A percentile compares a stretch with the other conserved stretches of the same genome.
phyloP scores from a whole-genome alignment of 2,888 invertebrate species.

The Drosophila histrio region DNA sequence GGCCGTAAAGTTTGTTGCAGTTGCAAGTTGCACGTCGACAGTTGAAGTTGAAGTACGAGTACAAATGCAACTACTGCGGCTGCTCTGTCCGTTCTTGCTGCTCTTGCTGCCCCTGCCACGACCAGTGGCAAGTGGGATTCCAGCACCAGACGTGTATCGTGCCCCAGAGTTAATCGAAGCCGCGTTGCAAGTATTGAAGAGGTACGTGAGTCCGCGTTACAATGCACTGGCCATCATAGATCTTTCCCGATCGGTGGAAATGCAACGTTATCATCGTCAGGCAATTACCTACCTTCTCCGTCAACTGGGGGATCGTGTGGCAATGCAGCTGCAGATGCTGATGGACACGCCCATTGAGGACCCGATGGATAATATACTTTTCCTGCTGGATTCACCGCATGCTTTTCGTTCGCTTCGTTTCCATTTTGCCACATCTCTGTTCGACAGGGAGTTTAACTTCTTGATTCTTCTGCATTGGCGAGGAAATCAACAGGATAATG shows the following conservation, averaged over 20 bases:
- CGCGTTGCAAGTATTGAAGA: constrained; percentile 51
- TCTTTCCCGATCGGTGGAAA: constrained; percentile 20
- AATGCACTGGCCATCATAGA: constrained; percentile 65
- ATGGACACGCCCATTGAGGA: constrained; percentile 44
- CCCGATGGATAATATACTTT: constrained; percentile 61
- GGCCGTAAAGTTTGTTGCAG: background rate
- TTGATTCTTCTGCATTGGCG: constrained; percentile 64
- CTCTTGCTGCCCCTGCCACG: background rate
- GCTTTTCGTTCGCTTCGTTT: constrained; percentile 64
- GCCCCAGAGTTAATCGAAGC: constrained; percentile 43
- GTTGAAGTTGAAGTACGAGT: constrained; percentile 7
- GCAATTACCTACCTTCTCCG: constrained; percentile 51
- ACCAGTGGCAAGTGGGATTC: background rate
- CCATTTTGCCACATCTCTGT: constrained; percentile 43
- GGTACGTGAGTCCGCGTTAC: constrained; percentile 54
- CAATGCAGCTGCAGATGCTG: constrained; percentile 68
- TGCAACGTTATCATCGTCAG: constrained; percentile 15
- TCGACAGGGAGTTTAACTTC: constrained; percentile 72
- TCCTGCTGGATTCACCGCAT: constrained; percentile 65
- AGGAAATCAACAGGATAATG: background rate
- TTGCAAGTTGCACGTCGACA: constrained; percentile 4
- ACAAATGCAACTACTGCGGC: constrained; percentile 21
- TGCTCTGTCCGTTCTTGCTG: background rate
- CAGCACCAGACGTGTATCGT: background rate
- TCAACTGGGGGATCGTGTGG: constrained; percentile 38